phyloP scores from a whole-genome alignment of 1,140 invertebrate genomes.

The Diprion similis region DNA sequence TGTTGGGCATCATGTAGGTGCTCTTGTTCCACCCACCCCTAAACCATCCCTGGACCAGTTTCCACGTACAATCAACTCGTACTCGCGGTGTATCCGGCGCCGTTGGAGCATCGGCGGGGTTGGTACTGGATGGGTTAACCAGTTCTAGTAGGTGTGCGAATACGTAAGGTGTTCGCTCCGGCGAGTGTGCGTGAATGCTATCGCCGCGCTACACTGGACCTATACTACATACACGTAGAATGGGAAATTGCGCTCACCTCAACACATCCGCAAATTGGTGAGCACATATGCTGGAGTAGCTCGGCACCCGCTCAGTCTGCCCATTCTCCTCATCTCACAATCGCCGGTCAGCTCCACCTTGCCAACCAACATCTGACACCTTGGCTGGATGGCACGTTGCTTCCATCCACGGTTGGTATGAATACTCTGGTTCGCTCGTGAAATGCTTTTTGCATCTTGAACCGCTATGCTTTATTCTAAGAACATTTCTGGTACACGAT shows the following conservation, averaged over 20 bases:
- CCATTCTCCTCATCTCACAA: too few species aligned
- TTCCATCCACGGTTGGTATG: background rate
- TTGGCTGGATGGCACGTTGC: too few species aligned
- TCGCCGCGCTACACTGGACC: constrained; percentile 19
- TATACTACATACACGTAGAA: constrained; percentile 24
- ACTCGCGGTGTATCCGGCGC: background rate
- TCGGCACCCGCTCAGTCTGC: too few species aligned
- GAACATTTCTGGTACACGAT: too few species aligned
- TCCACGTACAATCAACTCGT: background rate
- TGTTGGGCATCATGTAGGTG: background rate
- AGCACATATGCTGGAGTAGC: too few species aligned
- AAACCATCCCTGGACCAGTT: background rate
- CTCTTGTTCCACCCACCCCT: background rate
- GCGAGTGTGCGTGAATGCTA: constrained; percentile 22
- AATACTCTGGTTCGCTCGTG: background rate
- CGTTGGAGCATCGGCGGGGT: background rate
- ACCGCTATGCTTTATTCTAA: too few species aligned
- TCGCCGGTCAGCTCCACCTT: too few species aligned
- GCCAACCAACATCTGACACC: too few species aligned
- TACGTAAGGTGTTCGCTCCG: background rate
- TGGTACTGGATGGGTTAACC: background rate
- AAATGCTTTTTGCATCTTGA: too few species aligned
- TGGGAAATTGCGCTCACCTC: constrained; percentile 41
- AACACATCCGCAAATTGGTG: constrained; percentile 24
- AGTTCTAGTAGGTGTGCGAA: background rate